These are phyloP conservation scores for Cenopis cana DNA, from an alignment of 2,888 invertebrate species.

Conservation along the genomic window DNA sequence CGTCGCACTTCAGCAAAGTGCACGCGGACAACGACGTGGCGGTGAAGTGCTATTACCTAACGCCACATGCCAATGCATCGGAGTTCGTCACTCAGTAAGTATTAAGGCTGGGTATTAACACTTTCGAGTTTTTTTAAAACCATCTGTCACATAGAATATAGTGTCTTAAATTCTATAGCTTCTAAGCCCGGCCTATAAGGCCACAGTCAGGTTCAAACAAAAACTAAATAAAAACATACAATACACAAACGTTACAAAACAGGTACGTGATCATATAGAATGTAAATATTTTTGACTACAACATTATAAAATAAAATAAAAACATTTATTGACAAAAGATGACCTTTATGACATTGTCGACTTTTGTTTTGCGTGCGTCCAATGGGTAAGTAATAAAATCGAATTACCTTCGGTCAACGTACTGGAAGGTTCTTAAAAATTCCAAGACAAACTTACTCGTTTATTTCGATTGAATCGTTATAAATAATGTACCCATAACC, in stretches of 20 bases:
- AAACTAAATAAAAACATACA: no score
- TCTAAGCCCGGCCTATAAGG: no score
- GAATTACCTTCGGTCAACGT: constrained; percentile 30
- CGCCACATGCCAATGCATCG: constrained; percentile 53
- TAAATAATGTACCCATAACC: constrained; percentile 4
- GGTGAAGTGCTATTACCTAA: constrained; percentile 69
- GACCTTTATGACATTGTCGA: constrained; percentile 26
- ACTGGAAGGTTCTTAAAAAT: constrained; percentile 18
- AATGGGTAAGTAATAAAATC: constrained; percentile 34
- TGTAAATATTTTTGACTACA: no score
- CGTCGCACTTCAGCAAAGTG: constrained; percentile 63
- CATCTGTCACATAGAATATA: no score
- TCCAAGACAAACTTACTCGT: constrained; percentile 16
- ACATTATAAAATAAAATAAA: no score
- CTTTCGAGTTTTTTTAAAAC: no score
- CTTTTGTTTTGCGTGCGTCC: constrained; percentile 23
- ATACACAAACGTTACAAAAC: no score
- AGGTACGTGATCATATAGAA: no score
- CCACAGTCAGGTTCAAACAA: no score
- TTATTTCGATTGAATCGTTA: constrained; percentile 27
- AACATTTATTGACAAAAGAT: constrained; percentile 6
- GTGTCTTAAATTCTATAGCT: no score
- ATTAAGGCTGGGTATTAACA: no score
- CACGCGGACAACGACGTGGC: constrained; percentile 67
- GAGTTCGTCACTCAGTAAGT: constrained; percentile 74